Base-by-base conservation (phyloP, 1,140 invertebrate species). In the roundworm (Caenorhabditis elegans) region DNA sequence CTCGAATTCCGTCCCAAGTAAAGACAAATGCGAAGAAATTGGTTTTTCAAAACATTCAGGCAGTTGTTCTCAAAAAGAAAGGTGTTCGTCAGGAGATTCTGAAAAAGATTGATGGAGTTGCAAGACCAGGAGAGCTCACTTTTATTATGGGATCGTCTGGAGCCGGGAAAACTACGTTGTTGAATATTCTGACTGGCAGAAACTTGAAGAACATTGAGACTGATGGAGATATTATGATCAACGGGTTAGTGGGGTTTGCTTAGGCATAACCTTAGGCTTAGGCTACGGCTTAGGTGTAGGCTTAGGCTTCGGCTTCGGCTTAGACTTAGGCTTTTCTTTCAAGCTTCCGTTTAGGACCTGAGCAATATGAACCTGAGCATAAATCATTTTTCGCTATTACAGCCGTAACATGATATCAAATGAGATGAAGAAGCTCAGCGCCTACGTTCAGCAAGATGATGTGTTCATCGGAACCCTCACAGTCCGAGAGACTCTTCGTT, bases 151-250 rank as follows among this genome's bases (percentile, higher is more conserved):
- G 95, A 1, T 94, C 95, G 2, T 76, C 53, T 22, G 96, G 96
- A 0, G 94, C 96, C 0, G 96, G 96, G 2, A 98, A 98, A 91
- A 96, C 96, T 0, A 98, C 96, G 0, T 92, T 98, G 0, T 90
- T 98, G 49, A 98, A 98, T 90, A 93, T 95, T 0, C 88, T 98
- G 39, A 96, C 95, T 1, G 94, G 94, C 88, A 92, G 94, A 3
- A 92, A 92, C 84, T 93, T 93, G 3, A 91, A 92, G 5, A 93
- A 93, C 15, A 91, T 96, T 0, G 91, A 92, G 0, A 91, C 94
- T 13, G 92, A 92, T 34, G 95, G 95, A 1, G 91, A 94, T 31
- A 92, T 92, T 10, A 85, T 85, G 83, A 88, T 89, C 36, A 91
- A 70, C 39, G 26, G 26, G 60, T 70, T 6, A 39, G 31, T 39